phyloP scores from a whole-genome alignment of 1,140 invertebrate species.

The Samia ricini region DNA sequence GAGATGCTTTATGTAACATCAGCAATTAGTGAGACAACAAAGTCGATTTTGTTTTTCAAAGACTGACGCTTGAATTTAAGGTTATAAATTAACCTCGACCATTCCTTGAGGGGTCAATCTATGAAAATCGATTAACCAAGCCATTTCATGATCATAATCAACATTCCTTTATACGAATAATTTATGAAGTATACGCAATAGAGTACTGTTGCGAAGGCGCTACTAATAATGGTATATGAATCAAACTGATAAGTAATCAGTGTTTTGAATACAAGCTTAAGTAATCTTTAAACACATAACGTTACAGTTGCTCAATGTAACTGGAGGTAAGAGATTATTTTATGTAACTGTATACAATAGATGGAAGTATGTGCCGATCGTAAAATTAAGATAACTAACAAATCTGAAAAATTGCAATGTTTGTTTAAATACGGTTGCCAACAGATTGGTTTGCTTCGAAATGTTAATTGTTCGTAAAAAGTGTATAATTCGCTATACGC shows the following conservation, averaged over 20 bases:
- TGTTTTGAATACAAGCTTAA: neutral
- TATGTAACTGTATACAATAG: neutral
- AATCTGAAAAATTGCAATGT: neutral
- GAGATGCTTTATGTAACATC: neutral
- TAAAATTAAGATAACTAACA: neutral
- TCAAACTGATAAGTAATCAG: constrained; percentile 1
- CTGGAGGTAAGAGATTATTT: neutral
- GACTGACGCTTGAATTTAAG: constrained; percentile 45
- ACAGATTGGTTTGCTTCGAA: neutral
- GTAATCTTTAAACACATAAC: neutral
- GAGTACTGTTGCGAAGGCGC: neutral
- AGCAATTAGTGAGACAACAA: neutral
- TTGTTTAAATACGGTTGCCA: neutral
- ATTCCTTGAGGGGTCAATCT: constrained; percentile 38
- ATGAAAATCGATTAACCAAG: constrained; percentile 47
- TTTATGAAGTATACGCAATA: constrained; percentile 23
- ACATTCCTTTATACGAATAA: constrained; percentile 31
- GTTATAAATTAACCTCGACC: constrained; percentile 38
- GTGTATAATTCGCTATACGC: too few species aligned
- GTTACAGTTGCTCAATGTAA: neutral
- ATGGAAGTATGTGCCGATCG: neutral
- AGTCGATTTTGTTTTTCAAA: constrained; percentile 2
- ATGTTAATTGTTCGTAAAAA: too few species aligned
- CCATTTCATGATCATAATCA: constrained; percentile 23
- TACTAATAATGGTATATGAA: constrained; percentile 1